Conservation (phyloP, 2,797 vertebrate genomes). For the Sebastes elongatus region DNA sequence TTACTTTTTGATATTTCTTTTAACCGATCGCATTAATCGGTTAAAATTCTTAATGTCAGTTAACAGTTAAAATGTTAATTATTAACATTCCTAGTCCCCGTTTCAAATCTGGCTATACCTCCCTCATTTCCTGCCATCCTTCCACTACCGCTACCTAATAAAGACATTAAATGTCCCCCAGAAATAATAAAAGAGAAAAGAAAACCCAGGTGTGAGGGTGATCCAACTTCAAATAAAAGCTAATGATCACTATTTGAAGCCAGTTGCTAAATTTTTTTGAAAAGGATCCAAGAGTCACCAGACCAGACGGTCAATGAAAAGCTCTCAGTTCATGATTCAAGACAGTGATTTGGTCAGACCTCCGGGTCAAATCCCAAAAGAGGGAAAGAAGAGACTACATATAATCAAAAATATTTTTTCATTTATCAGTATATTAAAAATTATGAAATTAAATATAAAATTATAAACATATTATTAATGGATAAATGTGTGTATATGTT, state of each 20-base stretch:
- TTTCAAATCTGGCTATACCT: not conserved
- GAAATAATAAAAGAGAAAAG: too few species aligned
- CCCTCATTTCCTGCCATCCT: not conserved
- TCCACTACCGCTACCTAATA: not conserved
- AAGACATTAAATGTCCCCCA: not conserved
- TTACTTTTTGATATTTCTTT: too few species aligned
- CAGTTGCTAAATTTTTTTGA: not conserved
- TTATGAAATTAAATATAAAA: too few species aligned
- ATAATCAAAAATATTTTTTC: too few species aligned
- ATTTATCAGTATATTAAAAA: too few species aligned
- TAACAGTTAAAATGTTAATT: too few species aligned
- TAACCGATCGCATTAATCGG: too few species aligned
- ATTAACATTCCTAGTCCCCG: too few species aligned
- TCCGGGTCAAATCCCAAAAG: not conserved
- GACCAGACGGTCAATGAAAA: not conserved
- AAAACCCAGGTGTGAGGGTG: not conserved
- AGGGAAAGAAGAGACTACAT: not conserved
- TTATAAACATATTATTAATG: too few species aligned
- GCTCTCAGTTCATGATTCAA: not conserved
- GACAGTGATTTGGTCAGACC: not conserved
- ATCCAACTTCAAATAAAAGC: not conserved
- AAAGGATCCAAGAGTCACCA: not conserved
- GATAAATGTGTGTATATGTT: too few species aligned
- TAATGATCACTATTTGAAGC: not conserved
- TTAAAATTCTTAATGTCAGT: too few species aligned